Evolutionary conservation across 2,113 vertebrate genomes (phyloP).

Genomic region (Anoplopoma fimbria): DNA sequence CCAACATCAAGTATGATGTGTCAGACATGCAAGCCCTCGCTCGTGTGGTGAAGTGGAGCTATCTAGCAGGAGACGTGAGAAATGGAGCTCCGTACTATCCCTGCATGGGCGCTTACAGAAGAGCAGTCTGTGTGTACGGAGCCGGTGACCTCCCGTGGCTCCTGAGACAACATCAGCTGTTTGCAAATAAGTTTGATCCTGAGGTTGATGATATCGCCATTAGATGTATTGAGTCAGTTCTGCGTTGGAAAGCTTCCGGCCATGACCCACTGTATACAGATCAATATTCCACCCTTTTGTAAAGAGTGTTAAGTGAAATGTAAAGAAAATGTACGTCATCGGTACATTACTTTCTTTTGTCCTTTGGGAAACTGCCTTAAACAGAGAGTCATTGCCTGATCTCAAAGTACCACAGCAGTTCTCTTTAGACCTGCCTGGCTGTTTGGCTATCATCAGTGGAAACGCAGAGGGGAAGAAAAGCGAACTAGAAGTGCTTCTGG

Average conservation of each 20-base stretch:
- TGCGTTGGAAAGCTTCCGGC: conserved; percentile 84
- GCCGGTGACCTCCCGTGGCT: conserved; percentile 90
- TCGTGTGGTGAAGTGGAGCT: conserved; percentile 89
- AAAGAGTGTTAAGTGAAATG: background rate
- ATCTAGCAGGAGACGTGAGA: conserved; percentile 82
- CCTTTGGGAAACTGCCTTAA: conserved; percentile 29
- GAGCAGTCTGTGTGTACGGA: conserved; percentile 89
- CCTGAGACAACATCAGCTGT: conserved; percentile 86
- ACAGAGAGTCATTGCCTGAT: background rate
- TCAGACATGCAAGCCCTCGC: conserved; percentile 90
- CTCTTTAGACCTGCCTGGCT: conserved; percentile 76
- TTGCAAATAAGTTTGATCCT: conserved; percentile 96
- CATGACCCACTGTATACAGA: background rate
- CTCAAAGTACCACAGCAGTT: conserved; percentile 25
- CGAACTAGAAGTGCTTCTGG: conserved; percentile 72
- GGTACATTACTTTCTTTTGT: conserved; percentile 10
- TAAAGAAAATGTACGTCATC: no score
- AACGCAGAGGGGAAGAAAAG: conserved; percentile 55
- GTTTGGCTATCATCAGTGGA: conserved; percentile 82
- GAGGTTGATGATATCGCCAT: conserved; percentile 85
- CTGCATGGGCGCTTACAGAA: conserved; percentile 86
- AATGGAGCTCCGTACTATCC: conserved; percentile 87
- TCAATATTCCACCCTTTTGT: background rate
- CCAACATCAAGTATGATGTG: conserved; percentile 83
- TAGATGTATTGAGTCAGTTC: conserved; percentile 89